Conservation (phyloP, 2,888 invertebrate species). For the Elegia similella region DNA sequence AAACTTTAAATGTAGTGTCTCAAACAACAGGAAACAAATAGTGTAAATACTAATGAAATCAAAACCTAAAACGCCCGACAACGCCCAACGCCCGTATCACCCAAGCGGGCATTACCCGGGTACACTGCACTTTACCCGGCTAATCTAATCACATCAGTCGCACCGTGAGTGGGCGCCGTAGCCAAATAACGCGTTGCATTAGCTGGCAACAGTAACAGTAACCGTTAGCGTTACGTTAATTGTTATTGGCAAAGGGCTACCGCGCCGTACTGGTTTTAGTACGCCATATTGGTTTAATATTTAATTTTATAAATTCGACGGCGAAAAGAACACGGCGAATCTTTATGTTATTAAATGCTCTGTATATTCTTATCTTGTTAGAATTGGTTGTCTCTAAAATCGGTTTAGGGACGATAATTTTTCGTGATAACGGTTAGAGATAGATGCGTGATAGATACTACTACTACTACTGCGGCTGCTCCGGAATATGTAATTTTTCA, state of each 20-base stretch:
- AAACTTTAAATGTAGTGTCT: too few relatives aligned
- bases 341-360: not conserved
- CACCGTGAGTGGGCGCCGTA: constrained; percentile 14
- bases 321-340: not conserved
- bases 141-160: constrained; percentile 16
- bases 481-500: too few relatives aligned
- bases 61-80: not conserved
- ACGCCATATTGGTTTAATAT: constrained; percentile 1
- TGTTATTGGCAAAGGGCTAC: constrained; percentile 54
- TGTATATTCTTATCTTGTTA: too few relatives aligned
- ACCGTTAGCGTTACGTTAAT: constrained; percentile 67
- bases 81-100: not conserved
- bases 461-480: too few relatives aligned
- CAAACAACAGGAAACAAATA: too few relatives aligned
- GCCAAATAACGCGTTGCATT: constrained; percentile 58
- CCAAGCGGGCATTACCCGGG: not conserved
- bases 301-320: not conserved
- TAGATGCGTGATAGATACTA: too few relatives aligned
- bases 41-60: too few relatives aligned
- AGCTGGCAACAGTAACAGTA: constrained; percentile 60
- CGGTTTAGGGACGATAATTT: too few relatives aligned
- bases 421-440: too few relatives aligned
- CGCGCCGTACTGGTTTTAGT: not conserved
- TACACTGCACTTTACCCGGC: constrained; percentile 9
- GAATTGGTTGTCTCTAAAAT: too few relatives aligned